Evolutionary conservation across 2,113 vertebrate genomes (phyloP), one percentile per base, ranked within the genome.

Genomic region (Chinchilla lanigera): DNA sequence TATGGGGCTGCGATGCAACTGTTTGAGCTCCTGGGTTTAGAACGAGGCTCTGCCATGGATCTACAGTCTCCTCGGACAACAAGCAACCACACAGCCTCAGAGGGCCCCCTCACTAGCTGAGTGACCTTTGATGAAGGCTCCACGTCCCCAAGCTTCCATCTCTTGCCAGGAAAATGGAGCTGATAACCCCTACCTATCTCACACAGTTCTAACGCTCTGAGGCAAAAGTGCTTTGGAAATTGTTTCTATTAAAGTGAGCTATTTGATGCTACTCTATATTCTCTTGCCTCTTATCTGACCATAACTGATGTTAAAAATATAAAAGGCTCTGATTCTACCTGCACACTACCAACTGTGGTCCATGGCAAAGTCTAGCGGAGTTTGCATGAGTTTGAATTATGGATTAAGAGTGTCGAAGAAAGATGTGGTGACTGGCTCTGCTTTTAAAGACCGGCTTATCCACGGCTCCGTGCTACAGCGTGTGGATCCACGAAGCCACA

Each of bases 391-490:
- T 67, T 75, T 81, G 56, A 92, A 63, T 89, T 86, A 93, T 58
- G 86, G 83, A 96, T 94, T n/a, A 86, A 52, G 75, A 58, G 22
- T 63, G 9, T 20, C 7, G 38, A 89, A 90, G 93, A 94, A 89
- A 95, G 60, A 91, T 63, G 89, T 73, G n/a, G 75, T 5, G 44
- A 20, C 33, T 61, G 38, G 56, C 91, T 95, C 93, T 93, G 26
- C 89, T 94, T 90, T 95, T 93, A 93, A 93, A 86, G 71, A 90
- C 71, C 95, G 88, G 94, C 90, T 93, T 93, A 93, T 44, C 61
- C 84, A 92, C 0, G 2, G 95, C 77, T 47, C 85, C 61, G 96
- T 16, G 81, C 69, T 90, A 33, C 28, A 73, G 67, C 86, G 28
- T 41, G 83, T 58, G 78, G 84, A 71, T 69, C 75, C 71, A 67